These are phyloP conservation scores for Idaea biselata DNA, from an alignment of 2,888 invertebrate species.

Conservation along the genomic window DNA sequence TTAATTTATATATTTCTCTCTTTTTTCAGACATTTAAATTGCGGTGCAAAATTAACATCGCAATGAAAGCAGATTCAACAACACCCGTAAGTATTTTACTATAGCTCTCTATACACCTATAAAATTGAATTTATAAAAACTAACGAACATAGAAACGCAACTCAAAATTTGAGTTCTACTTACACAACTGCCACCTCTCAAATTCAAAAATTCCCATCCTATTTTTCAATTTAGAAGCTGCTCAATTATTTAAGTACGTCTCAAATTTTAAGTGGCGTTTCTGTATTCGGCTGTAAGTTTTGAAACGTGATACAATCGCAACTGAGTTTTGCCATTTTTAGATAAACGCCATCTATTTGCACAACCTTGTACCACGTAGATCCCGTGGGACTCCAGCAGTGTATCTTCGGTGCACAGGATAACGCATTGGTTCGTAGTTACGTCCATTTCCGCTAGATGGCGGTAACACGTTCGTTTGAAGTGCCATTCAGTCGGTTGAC, in stretches of 20 bases:
- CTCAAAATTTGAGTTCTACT: too few relatives aligned
- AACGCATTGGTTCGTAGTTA: conserved; percentile 9
- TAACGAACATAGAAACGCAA: too few relatives aligned
- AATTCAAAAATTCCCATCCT: too few relatives aligned
- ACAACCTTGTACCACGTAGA: conserved; percentile 24
- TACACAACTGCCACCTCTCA: too few relatives aligned
- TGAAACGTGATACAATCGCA: conserved; percentile 47
- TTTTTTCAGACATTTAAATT: conserved; percentile 64
- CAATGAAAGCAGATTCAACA: conserved; percentile 55
- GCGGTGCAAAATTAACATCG: conserved; percentile 42
- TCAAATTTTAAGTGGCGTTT: too few relatives aligned
- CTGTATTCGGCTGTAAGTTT: too few relatives aligned
- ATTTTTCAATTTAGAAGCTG: too few relatives aligned
- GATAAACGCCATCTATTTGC: conserved; percentile 57
- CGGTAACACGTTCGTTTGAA: conserved; percentile 9
- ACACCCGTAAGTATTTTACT: conserved; percentile 65
- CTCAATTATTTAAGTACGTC: too few relatives aligned
- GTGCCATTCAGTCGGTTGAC: background rate
- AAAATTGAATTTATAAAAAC: conserved; percentile 16
- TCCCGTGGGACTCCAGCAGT: conserved; percentile 30
- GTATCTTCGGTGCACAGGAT: conserved; percentile 2
- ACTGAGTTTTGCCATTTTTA: conserved; percentile 34
- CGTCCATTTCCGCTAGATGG: conserved; percentile 20
- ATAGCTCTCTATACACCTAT: conserved; percentile 25
- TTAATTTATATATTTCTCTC: conserved; percentile 33